Percentiles rank a stretch among this genome's conserved stretches.
phyloP scores from a whole-genome alignment of 2,113 vertebrate genomes.

The Leptosomus discolor region DNA sequence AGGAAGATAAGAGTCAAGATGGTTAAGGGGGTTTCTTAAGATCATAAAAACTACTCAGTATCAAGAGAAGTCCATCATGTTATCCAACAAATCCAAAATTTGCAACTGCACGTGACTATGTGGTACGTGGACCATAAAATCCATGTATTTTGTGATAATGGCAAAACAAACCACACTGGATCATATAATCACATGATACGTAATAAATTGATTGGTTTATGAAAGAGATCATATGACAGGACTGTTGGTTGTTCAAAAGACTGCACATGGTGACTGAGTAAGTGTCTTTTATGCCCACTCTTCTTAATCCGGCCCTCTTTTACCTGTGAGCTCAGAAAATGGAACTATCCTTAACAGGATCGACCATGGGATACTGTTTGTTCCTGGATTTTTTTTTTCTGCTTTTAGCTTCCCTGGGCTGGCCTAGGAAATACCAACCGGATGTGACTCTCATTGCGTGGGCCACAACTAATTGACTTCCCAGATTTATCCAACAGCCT shows the following conservation, averaged over 20 bases:
- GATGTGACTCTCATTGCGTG: not conserved
- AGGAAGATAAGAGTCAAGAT: not conserved
- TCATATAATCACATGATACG: not conserved
- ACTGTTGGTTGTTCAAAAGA: not conserved
- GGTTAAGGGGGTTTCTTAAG: not conserved
- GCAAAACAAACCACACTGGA: not conserved
- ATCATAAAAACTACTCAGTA: not conserved
- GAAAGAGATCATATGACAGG: not conserved
- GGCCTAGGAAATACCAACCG: not conserved
- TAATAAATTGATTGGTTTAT: not conserved
- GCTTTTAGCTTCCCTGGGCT: not conserved
- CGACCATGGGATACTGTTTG: not conserved
- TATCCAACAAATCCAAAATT: not conserved
- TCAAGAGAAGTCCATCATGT: not conserved
- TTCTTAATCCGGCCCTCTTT: not conserved
- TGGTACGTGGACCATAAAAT: not conserved
- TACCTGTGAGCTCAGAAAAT: not conserved
- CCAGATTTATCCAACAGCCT: not conserved
- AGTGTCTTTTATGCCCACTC: not conserved
- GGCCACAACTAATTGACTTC: not conserved
- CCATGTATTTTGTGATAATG: not conserved
- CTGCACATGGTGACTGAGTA: not conserved
- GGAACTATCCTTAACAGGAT: not conserved
- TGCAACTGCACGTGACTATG: not conserved
- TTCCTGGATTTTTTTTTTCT: not conserved